phyloP scores from a whole-genome alignment of 2,888 invertebrate species.

The Drosophila mettleri region DNA sequence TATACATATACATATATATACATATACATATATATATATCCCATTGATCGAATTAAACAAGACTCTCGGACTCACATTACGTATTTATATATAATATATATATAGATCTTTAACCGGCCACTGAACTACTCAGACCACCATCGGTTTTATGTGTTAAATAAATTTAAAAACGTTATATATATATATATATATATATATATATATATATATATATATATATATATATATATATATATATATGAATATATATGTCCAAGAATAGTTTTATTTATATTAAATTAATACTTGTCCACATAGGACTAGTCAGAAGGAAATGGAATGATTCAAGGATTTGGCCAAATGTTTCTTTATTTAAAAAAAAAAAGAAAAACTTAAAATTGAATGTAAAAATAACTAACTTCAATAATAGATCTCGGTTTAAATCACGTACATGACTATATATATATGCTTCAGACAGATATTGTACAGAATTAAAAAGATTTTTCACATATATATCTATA shows the following conservation, averaged over 20 bases:
- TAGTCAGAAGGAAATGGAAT: not conserved
- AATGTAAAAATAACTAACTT: not conserved
- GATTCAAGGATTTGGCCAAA: not conserved
- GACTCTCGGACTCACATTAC: conserved; percentile 15
- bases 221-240: not conserved
- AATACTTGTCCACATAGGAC: not conserved
- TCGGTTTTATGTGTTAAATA: conserved; percentile 25
- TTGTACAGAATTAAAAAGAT: not conserved
- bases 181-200: not conserved
- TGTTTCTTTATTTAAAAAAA: not conserved
- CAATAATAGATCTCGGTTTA: not conserved
- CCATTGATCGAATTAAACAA: conserved; percentile 31
- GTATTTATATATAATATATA: conserved; percentile 25
- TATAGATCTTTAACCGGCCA: conserved; percentile 22
- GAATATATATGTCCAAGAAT: not conserved
- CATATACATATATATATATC: conserved; percentile 28
- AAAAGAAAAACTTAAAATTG: not conserved
- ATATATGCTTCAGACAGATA: not conserved
- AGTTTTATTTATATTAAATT: not conserved
- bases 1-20: conserved; percentile 10
- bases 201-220: not conserved
- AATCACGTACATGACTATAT: not conserved
- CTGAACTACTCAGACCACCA: conserved; percentile 2
- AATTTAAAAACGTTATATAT: conserved; percentile 6
- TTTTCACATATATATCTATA: no score